Evolutionary conservation across 2,113 vertebrate genomes (phyloP).

Genomic region (Nycticryphes semicollaris): DNA sequence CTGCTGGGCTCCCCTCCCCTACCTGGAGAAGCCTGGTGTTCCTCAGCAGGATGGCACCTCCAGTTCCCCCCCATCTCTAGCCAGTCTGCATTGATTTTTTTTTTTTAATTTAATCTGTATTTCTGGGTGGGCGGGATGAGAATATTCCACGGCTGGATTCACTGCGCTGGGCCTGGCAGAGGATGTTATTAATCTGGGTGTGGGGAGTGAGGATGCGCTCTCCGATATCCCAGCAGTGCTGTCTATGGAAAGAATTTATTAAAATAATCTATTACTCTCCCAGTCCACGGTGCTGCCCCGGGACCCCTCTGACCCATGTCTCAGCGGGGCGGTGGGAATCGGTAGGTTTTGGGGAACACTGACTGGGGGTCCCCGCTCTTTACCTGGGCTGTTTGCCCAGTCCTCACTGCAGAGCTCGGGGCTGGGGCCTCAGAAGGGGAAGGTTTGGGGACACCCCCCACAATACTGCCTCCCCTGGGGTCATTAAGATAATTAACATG

Average conservation of each 20-base stretch:
- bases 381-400: not conserved
- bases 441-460: not conserved
- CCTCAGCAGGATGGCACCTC: not conserved
- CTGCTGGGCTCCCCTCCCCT: not conserved
- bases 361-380: not conserved
- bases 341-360: not conserved
- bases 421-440: not conserved
- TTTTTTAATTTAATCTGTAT: rapidly evolving
- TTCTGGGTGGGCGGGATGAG: not conserved
- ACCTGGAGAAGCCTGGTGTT: rapidly evolving
- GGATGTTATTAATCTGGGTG: not conserved
- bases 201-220: not conserved
- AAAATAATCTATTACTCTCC: rapidly evolving
- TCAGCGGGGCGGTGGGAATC: not conserved
- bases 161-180: rapidly evolving
- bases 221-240: not conserved
- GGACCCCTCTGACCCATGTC: rapidly evolving
- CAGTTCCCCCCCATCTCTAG: rapidly evolving
- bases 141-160: not conserved
- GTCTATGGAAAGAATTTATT: not conserved
- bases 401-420: rapidly evolving
- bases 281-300: rapidly evolving
- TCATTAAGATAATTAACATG: rapidly evolving
- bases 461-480: not conserved
- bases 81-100: rapidly evolving